phyloP scores from a whole-genome alignment of 2,888 invertebrate species.

The Amorpha juglandis region DNA sequence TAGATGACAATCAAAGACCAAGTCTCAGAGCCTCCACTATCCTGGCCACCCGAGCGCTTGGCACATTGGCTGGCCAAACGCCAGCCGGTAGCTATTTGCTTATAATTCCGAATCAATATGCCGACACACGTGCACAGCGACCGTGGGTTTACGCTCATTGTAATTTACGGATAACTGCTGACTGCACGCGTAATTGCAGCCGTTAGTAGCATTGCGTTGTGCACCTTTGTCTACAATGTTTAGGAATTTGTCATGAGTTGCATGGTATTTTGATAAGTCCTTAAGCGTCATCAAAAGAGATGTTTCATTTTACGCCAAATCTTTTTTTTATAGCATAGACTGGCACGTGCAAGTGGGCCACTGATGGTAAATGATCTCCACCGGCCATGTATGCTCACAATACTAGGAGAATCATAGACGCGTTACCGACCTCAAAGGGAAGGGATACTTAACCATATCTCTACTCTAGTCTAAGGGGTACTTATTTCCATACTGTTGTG shows the following conservation, averaged over 20 bases:
- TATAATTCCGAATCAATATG: constrained; percentile 83
- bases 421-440: too few species aligned
- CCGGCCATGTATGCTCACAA: too few species aligned
- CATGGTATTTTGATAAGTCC: neutral
- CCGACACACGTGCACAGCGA: constrained; percentile 69
- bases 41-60: constrained; percentile 40
- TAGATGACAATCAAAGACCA: neutral
- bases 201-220: neutral
- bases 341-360: too few species aligned
- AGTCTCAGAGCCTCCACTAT: neutral
- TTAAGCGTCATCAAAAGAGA: neutral
- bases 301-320: too few species aligned
- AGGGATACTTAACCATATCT: too few species aligned
- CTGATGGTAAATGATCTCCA: too few species aligned
- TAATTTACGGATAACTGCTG: constrained; percentile 22
- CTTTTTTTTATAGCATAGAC: too few species aligned
- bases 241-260: neutral
- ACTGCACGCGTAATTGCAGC: constrained; percentile 22
- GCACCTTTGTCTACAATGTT: neutral
- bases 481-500: too few species aligned
- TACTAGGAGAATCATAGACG: too few species aligned
- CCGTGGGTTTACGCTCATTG: constrained; percentile 11
- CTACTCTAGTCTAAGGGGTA: too few species aligned
- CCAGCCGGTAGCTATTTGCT: constrained; percentile 76
- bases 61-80: constrained; percentile 67